Base-by-base conservation (phyloP, 1,140 invertebrate genomes). In the Drosophila kohkoa region DNA sequence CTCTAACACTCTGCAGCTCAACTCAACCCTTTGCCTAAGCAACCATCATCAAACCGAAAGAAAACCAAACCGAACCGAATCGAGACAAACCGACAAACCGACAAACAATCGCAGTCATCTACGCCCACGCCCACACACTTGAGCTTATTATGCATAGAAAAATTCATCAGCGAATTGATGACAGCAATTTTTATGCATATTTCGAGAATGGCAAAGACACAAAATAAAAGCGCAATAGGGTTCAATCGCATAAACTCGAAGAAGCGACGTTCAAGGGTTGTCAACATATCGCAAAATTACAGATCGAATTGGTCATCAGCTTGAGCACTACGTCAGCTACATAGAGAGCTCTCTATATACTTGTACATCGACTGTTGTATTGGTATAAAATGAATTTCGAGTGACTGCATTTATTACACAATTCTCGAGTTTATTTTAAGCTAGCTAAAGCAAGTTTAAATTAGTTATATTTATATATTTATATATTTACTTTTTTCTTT, bases 91-190 rank as follows among this genome's bases (percentile, higher is more conserved):
- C 52, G 20, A 25, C 48, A 20, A 11, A n/a, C 10, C 52, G 8
- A 1, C 28, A 20, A 13, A 15, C 35, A 57, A 30, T 62, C 59
- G 58, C 58, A 64, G 15, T 16, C 4, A 16, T 55, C 13, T 25
- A 1, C 10, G 28, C 25, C 49, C 25, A 2, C n/a, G 11, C 6
- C n/a, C 25, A 32, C 11, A 3, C 41, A 28, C 49, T 52, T n/a
- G 20, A 54, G 38, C 58, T 59, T 43, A 60, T 69, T 62, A 52
- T 65, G 79, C 79, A 77, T 81, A 73, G 66, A 57, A 81, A 82
- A 82, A 82, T 82, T 81, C 80, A 82, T 82, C 75, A 70, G 62
- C 76, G 57, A 76, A 76, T 80, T 75, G 77, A 76, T 80, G 77
- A 60, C 66, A 62, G 43, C 45, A 8, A 70, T 45, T 63, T 51